phyloP scores from a whole-genome alignment of 2,888 invertebrate species.

The Crocallis elinguaria region DNA sequence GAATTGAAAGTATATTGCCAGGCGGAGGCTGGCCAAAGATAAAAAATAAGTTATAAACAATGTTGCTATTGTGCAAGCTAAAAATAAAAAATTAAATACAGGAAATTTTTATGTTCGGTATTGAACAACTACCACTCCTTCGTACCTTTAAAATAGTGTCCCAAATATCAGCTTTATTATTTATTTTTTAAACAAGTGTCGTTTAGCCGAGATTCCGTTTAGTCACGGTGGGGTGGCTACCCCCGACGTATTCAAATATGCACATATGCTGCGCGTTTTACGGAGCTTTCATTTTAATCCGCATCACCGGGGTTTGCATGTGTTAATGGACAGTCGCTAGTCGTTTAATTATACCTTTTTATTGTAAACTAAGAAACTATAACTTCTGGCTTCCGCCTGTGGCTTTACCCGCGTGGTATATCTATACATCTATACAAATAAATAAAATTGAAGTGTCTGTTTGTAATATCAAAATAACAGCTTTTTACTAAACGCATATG shows the following conservation, averaged over 20 bases:
- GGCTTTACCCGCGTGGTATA: neutral
- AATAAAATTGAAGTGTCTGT: no score
- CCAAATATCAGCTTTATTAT: neutral
- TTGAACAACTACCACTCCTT: no score
- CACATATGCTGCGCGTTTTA: constrained; percentile 77
- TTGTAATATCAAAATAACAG: no score
- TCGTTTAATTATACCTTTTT: neutral
- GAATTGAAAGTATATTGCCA: no score
- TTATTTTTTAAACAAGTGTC: constrained; percentile 32
- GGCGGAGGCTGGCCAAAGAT: no score
- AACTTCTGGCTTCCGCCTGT: no score
- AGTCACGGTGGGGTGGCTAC: constrained; percentile 36
- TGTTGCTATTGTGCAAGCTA: no score
- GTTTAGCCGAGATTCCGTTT: constrained; percentile 35
- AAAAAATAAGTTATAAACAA: no score
- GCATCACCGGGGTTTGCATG: constrained; percentile 41
- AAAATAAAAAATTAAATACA: no score
- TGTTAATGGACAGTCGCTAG: constrained; percentile 14
- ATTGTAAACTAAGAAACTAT: neutral
- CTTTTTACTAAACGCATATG: no score
- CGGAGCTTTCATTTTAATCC: constrained; percentile 75
- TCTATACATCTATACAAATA: no score
- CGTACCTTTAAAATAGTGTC: neutral
- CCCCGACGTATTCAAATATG: constrained; percentile 35
- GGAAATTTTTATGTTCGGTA: no score